Conservation (phyloP, 1,140 invertebrate species). For the Drosophila insularis region DNA sequence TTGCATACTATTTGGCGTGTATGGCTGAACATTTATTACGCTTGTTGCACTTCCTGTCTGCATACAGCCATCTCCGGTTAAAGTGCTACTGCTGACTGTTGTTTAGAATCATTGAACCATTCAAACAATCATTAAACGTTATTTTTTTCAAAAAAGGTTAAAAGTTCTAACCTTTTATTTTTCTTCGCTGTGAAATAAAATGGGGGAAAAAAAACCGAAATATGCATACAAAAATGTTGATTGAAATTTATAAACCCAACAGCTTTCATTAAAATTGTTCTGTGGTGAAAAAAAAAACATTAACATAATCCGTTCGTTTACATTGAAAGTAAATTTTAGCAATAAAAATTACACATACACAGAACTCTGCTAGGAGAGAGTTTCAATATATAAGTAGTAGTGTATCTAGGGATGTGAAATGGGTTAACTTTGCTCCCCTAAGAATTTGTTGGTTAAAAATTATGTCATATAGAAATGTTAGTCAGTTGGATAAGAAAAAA, state of each 20-base stretch:
- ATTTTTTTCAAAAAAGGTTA: conserved; percentile 9
- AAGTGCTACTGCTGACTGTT: conserved; percentile 23
- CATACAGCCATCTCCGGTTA: conserved; percentile 18
- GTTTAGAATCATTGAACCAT: conserved; percentile 72
- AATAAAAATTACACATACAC: conserved; percentile 66
- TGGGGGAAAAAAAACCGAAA: background rate
- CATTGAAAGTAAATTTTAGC: conserved; percentile 35
- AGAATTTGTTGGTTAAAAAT: too few species aligned
- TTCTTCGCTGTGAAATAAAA: background rate
- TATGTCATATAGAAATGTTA: too few species aligned
- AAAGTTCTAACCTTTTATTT: background rate
- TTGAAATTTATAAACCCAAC: conserved; percentile 59
- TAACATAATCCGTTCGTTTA: conserved; percentile 60
- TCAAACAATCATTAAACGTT: conserved; percentile 71
- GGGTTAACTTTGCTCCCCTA: too few species aligned
- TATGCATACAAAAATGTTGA: conserved; percentile 35
- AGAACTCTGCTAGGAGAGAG: conserved; percentile 24
- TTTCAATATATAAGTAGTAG: background rate
- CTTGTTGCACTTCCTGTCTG: conserved; percentile 66
- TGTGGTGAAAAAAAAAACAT: conserved; percentile 33
- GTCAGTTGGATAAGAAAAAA: too few species aligned
- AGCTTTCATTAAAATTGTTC: conserved; percentile 58
- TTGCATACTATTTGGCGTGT: conserved; percentile 76
- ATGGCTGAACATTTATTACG: conserved; percentile 75
- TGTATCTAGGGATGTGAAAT: too few species aligned